A percentile compares a stretch with the other conserved stretches of the same genome.
phyloP scores from a whole-genome alignment of 1,140 invertebrate genomes.

The Ericerus pela region DNA sequence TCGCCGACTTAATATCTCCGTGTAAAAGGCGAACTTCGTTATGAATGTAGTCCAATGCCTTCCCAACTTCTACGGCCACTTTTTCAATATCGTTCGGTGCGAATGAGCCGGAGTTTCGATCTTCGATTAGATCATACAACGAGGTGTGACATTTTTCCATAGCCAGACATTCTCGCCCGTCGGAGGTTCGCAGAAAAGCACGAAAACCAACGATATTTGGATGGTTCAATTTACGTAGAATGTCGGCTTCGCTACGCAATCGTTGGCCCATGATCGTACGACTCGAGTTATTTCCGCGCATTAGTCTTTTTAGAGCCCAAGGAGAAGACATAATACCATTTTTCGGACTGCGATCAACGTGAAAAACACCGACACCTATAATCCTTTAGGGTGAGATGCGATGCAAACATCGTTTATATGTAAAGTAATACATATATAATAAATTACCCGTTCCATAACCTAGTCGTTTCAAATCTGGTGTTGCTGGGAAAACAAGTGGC shows the following conservation, averaged over 20 bases:
- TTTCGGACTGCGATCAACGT: constrained; percentile 51
- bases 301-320: constrained; percentile 66
- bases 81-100: constrained; percentile 44
- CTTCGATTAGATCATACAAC: constrained; percentile 50
- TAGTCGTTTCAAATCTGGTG: constrained; percentile 48
- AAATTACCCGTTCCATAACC: constrained; percentile 57
- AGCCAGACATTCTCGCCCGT: constrained; percentile 34
- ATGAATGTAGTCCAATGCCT: constrained; percentile 64
- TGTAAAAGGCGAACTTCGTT: constrained; percentile 53
- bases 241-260: constrained; percentile 50
- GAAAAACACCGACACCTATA: constrained; percentile 57
- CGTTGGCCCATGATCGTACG: constrained; percentile 34
- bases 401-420: neutral
- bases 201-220: constrained; percentile 72
- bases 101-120: constrained; percentile 38
- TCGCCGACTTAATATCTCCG: constrained; percentile 72
- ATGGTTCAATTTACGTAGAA: constrained; percentile 53
- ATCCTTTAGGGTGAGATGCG: neutral
- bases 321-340: constrained; percentile 49
- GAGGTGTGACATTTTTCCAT: constrained; percentile 38
- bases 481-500: constrained; percentile 37
- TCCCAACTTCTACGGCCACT: constrained; percentile 44
- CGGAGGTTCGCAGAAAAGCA: constrained; percentile 41
- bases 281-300: constrained; percentile 28
- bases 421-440: constrained; percentile 15